Percentiles rank a stretch among this genome's conserved stretches.
phyloP scores from a whole-genome alignment of 2,113 vertebrate species.

The Tragulus kanchil region DNA sequence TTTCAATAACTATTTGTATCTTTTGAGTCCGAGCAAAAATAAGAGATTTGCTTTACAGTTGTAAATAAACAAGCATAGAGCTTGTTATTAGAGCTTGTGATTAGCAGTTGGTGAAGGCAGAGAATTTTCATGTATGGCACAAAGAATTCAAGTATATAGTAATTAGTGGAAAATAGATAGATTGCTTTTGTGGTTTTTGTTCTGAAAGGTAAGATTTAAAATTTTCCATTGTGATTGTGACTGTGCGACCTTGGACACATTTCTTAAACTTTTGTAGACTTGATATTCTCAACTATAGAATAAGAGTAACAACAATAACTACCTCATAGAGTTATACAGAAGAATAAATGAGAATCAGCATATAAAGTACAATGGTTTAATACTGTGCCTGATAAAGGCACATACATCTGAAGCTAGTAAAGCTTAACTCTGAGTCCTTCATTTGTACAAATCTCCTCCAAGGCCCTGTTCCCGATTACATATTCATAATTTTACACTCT shows the following conservation, averaged over 20 bases:
- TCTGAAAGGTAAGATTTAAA: background rate
- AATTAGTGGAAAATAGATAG: background rate
- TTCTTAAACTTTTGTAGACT: background rate
- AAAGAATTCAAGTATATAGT: background rate
- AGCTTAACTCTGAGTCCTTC: background rate
- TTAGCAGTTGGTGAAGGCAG: background rate
- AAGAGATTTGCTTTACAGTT: background rate
- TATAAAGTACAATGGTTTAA: background rate
- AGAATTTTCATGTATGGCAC: background rate
- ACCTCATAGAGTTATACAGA: background rate
- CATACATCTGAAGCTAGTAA: background rate
- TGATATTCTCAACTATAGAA: background rate
- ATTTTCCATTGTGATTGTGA: background rate
- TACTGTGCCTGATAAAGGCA: background rate
- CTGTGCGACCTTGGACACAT: background rate
- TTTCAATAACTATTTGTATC: constrained; percentile 54
- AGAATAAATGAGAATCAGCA: background rate
- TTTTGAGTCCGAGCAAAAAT: constrained; percentile 50
- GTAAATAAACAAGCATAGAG: background rate
- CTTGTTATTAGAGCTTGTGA: background rate
- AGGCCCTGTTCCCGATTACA: background rate
- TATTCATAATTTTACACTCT: background rate
- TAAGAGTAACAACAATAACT: background rate
- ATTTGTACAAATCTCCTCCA: background rate
- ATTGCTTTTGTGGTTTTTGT: background rate